These are phyloP conservation scores for Enchytraeus crypticus DNA, from an alignment of 2,888 invertebrate genomes.

Conservation along the genomic window DNA sequence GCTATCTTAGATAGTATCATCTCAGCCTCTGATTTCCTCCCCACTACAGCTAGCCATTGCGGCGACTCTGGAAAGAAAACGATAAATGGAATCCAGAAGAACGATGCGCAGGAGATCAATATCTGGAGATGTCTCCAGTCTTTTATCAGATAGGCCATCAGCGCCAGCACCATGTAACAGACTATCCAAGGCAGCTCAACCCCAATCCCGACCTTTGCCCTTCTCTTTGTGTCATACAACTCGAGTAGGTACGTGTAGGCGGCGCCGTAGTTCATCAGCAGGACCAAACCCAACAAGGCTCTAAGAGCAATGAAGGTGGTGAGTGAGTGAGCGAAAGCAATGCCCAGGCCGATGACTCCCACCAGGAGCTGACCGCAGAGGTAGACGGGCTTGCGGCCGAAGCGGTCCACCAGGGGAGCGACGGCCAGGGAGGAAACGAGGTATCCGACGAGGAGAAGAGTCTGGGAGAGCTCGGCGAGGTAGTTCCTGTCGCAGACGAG, in stretches of 20 bases:
- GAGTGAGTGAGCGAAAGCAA: slow-evolving; percentile 10
- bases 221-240: slow-evolving; percentile 18
- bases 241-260: slow-evolving; percentile 17
- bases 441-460: slow-evolving; percentile 9
- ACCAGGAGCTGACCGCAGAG: slow-evolving; percentile 3
- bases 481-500: slow-evolving; percentile 21
- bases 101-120: slow-evolving; percentile 1
- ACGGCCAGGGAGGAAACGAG: slow-evolving; percentile 6
- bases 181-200: slow-evolving; percentile 15
- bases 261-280: slow-evolving; percentile 8
- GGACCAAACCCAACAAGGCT: slow-evolving; percentile 8
- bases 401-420: slow-evolving; percentile 13
- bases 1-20: slow-evolving; percentile 25
- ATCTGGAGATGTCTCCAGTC: slow-evolving; percentile 23
- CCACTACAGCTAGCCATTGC: slow-evolving; percentile 34
- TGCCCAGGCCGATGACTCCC: slow-evolving; percentile 5
- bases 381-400: slow-evolving; percentile 15
- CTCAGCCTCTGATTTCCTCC: slow-evolving; percentile 27
- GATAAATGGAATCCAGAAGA: slow-evolving; percentile 12
- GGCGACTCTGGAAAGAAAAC: slow-evolving; percentile 34
- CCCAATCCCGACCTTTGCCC: slow-evolving; percentile 19
- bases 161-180: slow-evolving; percentile 11
- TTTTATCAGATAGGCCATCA: slow-evolving; percentile 16
- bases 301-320: slow-evolving; percentile 11
- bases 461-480: slow-evolving; percentile 20